Evolutionary conservation across 2,797 vertebrate species (phyloP), one percentile per base, ranked within the genome.

Genomic region (Diceros bicornis): DNA sequence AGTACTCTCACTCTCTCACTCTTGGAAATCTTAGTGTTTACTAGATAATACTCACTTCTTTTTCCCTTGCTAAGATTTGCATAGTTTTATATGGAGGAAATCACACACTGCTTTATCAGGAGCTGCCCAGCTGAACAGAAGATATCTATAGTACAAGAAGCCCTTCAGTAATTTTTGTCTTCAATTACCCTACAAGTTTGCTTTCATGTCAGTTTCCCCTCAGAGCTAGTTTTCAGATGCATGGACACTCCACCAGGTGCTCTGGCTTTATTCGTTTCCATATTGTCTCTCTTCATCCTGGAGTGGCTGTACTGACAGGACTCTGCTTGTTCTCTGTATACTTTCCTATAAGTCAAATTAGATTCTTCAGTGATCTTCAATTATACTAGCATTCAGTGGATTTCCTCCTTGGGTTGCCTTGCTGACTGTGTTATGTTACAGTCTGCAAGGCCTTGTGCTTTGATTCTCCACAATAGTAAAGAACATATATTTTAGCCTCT

Each of bases 191-290:
- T 20, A 44, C 10, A 18, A n/a, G 37, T 89, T 87, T 78, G 68
- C 92, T 98, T 98, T 97, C 57, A 57, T 78, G 84, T 55, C 89
- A 62, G 93, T 96, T 96, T 96, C 37, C 50, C 81, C n/a, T 94
- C 37, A 96, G 96, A 96, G 82, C 57, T 83, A 92, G 29, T 9
- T 91, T 96, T 95, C 68, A 71, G 32, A 83, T 41, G 20, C 16
- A 50, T 47, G n/a, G 21, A 47, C 18, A 41, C 41, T 71, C 34
- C 29, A 18, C 13, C 62, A 34, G 27, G 34, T 55, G 2, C 69
- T 95, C 82, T 79, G 47, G 81, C 97, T 98, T 97, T 96, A 89
- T 27, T 98, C 88, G 92, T 98, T 96, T 96, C 50, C 71, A 2
- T 92, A 62, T 81, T 92, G 79, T 74, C 62, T 95, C 81, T 52